phyloP scores from a whole-genome alignment of 2,113 vertebrate species.

The Egretta garzetta region DNA sequence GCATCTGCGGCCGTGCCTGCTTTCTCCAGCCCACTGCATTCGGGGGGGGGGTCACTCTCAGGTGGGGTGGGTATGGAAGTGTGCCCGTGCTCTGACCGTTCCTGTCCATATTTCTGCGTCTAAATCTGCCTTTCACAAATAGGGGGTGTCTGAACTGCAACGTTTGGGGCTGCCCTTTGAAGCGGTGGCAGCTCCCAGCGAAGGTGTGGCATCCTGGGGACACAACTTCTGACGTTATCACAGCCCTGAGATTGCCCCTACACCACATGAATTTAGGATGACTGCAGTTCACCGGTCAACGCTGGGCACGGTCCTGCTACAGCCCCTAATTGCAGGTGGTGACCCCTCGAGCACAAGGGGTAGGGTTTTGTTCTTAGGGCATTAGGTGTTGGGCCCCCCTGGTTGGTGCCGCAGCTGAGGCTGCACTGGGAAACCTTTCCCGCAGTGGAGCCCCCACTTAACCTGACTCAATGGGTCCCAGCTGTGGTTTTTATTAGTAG shows the following conservation, averaged over 20 bases:
- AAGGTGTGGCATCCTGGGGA: background rate
- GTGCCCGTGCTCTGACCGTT: fast-evolving
- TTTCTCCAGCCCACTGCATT: background rate
- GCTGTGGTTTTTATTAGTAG: background rate
- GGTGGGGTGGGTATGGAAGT: background rate
- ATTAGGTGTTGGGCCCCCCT: background rate
- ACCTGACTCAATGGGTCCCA: background rate
- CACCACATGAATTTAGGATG: background rate
- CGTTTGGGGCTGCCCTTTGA: background rate
- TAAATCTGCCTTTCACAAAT: background rate
- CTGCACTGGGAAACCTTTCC: background rate
- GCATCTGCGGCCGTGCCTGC: background rate
- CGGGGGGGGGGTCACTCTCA: background rate
- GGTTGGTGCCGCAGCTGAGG: background rate
- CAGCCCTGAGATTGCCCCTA: background rate
- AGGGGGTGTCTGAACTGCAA: background rate
- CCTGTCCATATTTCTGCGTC: background rate
- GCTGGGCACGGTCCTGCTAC: background rate
- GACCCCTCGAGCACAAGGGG: background rate
- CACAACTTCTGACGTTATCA: background rate
- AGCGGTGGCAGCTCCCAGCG: background rate
- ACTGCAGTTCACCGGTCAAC: background rate
- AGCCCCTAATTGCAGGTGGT: background rate
- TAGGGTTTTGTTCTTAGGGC: background rate
- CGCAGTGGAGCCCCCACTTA: background rate